Conservation (phyloP, 2,797 vertebrate genomes). For the Galaxias olidus region DNA sequence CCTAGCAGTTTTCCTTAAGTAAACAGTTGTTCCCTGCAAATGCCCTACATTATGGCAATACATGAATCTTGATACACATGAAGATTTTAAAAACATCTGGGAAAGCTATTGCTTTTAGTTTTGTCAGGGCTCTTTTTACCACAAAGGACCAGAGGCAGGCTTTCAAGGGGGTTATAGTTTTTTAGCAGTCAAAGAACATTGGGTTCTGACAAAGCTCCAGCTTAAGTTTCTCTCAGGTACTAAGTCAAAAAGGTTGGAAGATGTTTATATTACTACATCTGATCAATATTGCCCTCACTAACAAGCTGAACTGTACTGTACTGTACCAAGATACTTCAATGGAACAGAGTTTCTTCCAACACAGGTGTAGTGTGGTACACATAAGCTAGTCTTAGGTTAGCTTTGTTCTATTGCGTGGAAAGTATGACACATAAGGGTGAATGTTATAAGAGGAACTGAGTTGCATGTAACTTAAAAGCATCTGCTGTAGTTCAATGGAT, state of each 20-base stretch:
- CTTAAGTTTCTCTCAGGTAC: constrained; percentile 8
- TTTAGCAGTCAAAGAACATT: background rate
- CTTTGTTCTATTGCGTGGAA: background rate
- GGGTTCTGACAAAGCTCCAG: background rate
- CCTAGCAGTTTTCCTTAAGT: background rate
- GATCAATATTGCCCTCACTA: too few relatives aligned
- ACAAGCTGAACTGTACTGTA: too few relatives aligned
- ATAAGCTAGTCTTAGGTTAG: too few relatives aligned
- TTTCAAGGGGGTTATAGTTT: background rate
- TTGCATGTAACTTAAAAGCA: constrained; percentile 16
- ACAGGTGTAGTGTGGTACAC: too few relatives aligned
- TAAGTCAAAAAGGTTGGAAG: background rate
- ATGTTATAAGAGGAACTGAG: constrained; percentile 22
- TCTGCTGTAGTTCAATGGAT: constrained; percentile 54
- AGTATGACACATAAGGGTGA: constrained; percentile 5
- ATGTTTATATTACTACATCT: too few relatives aligned
- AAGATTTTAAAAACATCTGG: background rate
- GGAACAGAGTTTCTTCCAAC: too few relatives aligned
- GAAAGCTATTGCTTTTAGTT: background rate
- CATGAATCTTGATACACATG: background rate
- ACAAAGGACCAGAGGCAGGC: constrained; percentile 6
- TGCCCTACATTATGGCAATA: background rate
- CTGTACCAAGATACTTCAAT: too few relatives aligned
- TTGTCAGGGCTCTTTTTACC: background rate
- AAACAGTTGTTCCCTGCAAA: too few relatives aligned